Evolutionary conservation across 2,797 vertebrate genomes (phyloP), one percentile per base, ranked within the genome.

Genomic region (Kryptolebias ocellatus): DNA sequence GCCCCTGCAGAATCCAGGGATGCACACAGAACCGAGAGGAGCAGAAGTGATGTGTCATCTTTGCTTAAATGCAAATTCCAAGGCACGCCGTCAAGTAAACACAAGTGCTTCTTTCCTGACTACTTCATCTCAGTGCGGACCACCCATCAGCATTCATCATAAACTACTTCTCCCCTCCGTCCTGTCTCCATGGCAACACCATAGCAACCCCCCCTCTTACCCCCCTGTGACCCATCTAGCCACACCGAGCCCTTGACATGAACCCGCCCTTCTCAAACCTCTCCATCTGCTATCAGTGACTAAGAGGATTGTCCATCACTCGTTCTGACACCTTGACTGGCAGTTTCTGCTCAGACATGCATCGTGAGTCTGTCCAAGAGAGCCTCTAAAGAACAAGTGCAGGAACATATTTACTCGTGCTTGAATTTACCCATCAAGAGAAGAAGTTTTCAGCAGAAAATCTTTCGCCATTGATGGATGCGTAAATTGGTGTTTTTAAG

Each of bases 101-200:
- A 53, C 57, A 29, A 47, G 39, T 64, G 7, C 37, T 20, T 49
- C 28, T 15, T 17, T 18, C 47, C 9, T 29, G 64, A 63, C 18
- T 56, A 5, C 70, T 64, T 74, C 64, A 78, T 78, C 78, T 76
- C 53, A 31, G 29, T 65, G 53, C 54, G 57, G 47, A 80, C 67
- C 71, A 71, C 73, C 64, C 76, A 68, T 73, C 47, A 72, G 28
- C 16, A 67, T 83, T 78, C 70, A 72, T 78, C 74, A 80, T 75
- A 76, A 84, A 76, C 79, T 68, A 71, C 65, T 76, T 76, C 60
- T 72, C 27, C 53, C 49, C 29, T 67, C 1, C 10, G 15, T 24
- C 58, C 66, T 67, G 85, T 92, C 83, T 80, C 88, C 76, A 90
- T 90, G 78, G 85, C 78, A 83, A 85, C 65, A 9, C 77, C 64